Evolutionary conservation across 1,140 invertebrate genomes (phyloP), one percentile per base, ranked within the genome.

Genomic region (Orchestia grillus): DNA sequence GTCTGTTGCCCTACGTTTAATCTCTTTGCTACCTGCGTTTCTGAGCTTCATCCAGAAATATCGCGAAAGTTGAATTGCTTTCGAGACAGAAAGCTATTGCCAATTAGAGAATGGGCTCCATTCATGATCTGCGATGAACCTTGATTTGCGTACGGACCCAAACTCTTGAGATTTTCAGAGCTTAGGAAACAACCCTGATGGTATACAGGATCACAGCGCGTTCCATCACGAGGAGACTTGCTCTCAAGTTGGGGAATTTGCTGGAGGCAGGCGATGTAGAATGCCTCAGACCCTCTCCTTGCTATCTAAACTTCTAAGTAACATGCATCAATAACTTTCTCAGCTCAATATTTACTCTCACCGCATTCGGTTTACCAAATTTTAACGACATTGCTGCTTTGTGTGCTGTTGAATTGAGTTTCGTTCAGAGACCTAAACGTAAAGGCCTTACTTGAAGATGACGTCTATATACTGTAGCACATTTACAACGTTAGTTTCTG

Each of bases 31-130:
- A 36, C 28, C 1, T 23, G 28, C 62, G 28, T 23, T 8, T 1
- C 62, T 1, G 62, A 77, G 28, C 36, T 1, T 77, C 15, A 19
- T 77, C 36, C 62, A 77, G 62, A 77, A 77, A 77, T 36, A 77
- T 23, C 62, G 28, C 88, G 28, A 91, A 91, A 91, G 88, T 91
- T 91, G 28, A 41, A 42, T 91, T 28, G 88, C 28, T 91, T 16
- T 44, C 0, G 3, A 91, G 42, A 44, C 88, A 19, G 15, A 91
- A 91, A 91, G 42, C 44, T 91, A 16, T 36, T 42, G 41, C 88
- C 88, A 91, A 91, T 91, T 91, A 91, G 88, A 91, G 88, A 91
- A 43, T 91, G 88, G 88, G 88, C 8, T 42, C 42, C 19, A 91
- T 91, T 91, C 44, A 91, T 42, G 88, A 91, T 91, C 41, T 91